Base-by-base conservation (phyloP, 2,888 invertebrate species). In the Halictus quadricinctus region DNA sequence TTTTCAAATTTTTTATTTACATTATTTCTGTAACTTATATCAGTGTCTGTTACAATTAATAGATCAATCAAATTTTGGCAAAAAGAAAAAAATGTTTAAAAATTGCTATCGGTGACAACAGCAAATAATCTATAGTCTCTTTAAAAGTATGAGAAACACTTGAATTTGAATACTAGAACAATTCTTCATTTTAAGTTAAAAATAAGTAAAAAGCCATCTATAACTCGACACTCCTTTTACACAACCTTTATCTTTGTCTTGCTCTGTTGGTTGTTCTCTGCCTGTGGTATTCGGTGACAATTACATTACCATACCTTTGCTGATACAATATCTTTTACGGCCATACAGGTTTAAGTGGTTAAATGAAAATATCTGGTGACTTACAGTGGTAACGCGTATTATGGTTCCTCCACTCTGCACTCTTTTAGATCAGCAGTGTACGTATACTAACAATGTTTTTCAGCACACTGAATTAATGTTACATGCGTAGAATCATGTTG, bases 341-440 rank as follows among this genome's bases (percentile, higher is more conserved):
- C 41, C 79, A 70, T 79, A 76, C 54, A 85, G 80, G 81, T 77
- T 83, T 41, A 36, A 70, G 48, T 84, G 87, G 80, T 88, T 86
- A 90, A 91, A 87, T 88, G 80, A 89, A 64, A 87, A 86, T 81
- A 78, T 91, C 82, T 92, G 82, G 88, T 91, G 90, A 89, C 89
- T 92, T 91, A 85, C 91, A 92, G 92, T 92, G 91, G 90, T 92
- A 89, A 91, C 92, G 88, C 91, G 88, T 92, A 89, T 92, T 90
- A 89, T 90, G 92, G 90, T 93, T 92, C 93, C 92, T 92, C 93
- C 93, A 91, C 91, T 93, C 89, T 92, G 92, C 93, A 92, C 93
- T 90, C 87, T 93, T 89, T 93, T 92, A 89, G 90, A 92, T 90
- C 91, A 90, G 83, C 91, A 90, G 88, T 91, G 93, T 93, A 93